Evolutionary conservation across 2,113 vertebrate species (phyloP), one percentile per base, ranked within the genome.

Genomic region (Oryzias javanicus): DNA sequence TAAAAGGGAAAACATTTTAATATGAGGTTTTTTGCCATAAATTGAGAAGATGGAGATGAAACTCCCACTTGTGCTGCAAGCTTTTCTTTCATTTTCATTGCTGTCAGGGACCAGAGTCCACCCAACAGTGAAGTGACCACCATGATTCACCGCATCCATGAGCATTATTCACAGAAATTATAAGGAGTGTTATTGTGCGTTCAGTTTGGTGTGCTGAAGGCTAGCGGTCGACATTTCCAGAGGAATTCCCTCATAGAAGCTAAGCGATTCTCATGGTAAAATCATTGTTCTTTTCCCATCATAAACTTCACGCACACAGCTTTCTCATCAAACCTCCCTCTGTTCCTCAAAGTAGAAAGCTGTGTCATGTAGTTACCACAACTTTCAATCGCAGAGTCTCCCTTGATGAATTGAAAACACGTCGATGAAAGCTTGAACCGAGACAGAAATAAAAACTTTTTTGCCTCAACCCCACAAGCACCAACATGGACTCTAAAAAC

Each of bases 301-400:
- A 42, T 82, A 80, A 75, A 58, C 75, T 72, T 80, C 82, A 66
- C 62, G 83, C 67, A 49, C 18, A 12, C 65, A 40, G 57, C 70
- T 47, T 63, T 52, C 78, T 5, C 74, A 84, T 85, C 84, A 77
- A 74, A 53, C 75, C 74, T 64, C 46, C 62, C 59, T 22, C 16
- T 25, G 59, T 69, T 69, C 62, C 74, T 70, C 56, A 71, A 79
- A 76, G 58, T 4, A 27, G 24, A 45, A 57, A 22, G 27, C 60
- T 52, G 59, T 60, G 64, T 17, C 35, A 20, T 64, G 80, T 70
- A 49, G 64, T 74, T n/a, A 50, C 67, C 25, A 59, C 60, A 67
- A 56, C 15, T 66, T 57, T 71, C 15, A 10, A 59, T 76, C 61
- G 72, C 67, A 62, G 76, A 86, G 88, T 83, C 81, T 78, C 55